phyloP scores from a whole-genome alignment of 1,140 invertebrate species.

The Rhagoletis pomonella region DNA sequence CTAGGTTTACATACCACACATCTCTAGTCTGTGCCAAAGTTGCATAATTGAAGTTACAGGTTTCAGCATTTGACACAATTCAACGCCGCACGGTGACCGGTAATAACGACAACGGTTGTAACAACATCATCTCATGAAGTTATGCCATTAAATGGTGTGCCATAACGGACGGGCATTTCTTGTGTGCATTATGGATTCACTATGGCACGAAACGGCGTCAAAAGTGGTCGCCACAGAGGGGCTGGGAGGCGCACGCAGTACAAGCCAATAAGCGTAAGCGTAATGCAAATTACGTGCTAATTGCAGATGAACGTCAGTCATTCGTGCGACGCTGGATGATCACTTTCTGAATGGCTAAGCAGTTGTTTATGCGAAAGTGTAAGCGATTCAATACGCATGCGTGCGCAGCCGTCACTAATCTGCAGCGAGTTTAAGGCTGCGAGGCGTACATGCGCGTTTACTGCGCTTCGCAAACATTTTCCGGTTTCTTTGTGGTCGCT shows the following conservation, averaged over 20 bases:
- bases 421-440: neutral
- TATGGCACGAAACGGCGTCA: neutral
- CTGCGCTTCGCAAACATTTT: slow-evolving; percentile 4
- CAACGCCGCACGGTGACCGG: slow-evolving; percentile 46
- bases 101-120: neutral
- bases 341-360: neutral
- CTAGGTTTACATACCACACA: slow-evolving; percentile 41
- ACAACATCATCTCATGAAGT: neutral
- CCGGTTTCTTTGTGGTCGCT: neutral
- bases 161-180: neutral
- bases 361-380: neutral
- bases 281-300: slow-evolving; percentile 24
- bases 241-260: too few relatives aligned
- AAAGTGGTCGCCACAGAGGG: too few relatives aligned
- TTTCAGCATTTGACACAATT: slow-evolving; percentile 69
- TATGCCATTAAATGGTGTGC: neutral
- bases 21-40: slow-evolving; percentile 5
- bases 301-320: neutral
- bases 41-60: slow-evolving; percentile 48
- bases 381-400: neutral
- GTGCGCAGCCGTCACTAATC: too few relatives aligned
- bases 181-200: neutral
- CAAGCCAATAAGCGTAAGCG: neutral
- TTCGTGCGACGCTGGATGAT: neutral
- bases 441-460: neutral